Conservation (phyloP, 1,140 invertebrate genomes). For the Eumaeus atala region DNA sequence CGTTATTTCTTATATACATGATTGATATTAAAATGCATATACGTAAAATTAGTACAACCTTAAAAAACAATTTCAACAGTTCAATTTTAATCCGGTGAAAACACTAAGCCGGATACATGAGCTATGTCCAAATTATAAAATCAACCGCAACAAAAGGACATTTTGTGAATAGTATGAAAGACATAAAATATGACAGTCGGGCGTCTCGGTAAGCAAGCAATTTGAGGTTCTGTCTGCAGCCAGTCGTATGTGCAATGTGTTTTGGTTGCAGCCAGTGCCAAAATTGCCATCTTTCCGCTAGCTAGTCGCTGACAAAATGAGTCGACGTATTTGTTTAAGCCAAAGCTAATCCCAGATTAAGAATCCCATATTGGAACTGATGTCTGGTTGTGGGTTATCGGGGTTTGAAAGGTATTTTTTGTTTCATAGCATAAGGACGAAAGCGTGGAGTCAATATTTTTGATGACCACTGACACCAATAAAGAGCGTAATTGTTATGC, state of each 20-base stretch:
- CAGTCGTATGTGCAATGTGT: slow-evolving; percentile 39
- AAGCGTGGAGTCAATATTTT: too few relatives aligned
- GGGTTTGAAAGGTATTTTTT: too few relatives aligned
- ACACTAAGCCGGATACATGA: too few relatives aligned
- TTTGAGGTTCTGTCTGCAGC: slow-evolving; percentile 55
- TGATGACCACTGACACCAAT: too few relatives aligned
- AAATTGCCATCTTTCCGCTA: slow-evolving; percentile 56
- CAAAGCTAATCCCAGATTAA: slow-evolving; percentile 24
- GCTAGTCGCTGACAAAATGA: slow-evolving; percentile 26
- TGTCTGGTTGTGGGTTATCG: too few relatives aligned
- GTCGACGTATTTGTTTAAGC: slow-evolving; percentile 21
- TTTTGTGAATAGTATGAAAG: slow-evolving; percentile 45
- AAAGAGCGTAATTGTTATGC: too few relatives aligned
- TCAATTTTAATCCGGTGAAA: too few relatives aligned
- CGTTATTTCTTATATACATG: too few relatives aligned
- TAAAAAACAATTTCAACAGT: too few relatives aligned
- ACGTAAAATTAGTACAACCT: too few relatives aligned
- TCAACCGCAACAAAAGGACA: slow-evolving; percentile 34
- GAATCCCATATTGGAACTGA: slow-evolving; percentile 3
- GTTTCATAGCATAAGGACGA: too few relatives aligned
- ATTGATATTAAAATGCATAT: too few relatives aligned
- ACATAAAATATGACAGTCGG: slow-evolving; percentile 53
- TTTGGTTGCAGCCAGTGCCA: slow-evolving; percentile 50
- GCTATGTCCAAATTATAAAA: slow-evolving; percentile 17
- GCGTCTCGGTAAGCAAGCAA: slow-evolving; percentile 62